Evolutionary conservation across 2,113 vertebrate genomes (phyloP).

Genomic region (Heterotis niloticus): DNA sequence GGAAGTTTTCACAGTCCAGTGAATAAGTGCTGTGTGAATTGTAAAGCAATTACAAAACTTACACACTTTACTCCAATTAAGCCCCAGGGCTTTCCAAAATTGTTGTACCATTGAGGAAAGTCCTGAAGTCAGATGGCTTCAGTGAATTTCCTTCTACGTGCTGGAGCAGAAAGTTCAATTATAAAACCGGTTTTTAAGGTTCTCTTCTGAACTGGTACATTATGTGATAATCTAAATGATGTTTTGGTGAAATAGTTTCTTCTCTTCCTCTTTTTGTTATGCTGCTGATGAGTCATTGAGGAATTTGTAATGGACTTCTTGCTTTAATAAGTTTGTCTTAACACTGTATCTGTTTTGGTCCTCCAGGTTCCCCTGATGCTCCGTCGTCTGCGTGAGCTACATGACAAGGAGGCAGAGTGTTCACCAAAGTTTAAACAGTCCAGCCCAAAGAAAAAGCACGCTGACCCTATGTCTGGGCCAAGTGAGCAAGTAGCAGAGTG

Average conservation of each 20-base stretch:
- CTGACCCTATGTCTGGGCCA: constrained; percentile 65
- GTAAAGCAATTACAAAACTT: constrained; percentile 9
- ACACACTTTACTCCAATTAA: not conserved
- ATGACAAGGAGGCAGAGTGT: constrained; percentile 60
- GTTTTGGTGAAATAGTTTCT: not conserved
- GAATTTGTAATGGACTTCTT: not conserved
- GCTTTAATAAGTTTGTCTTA: not conserved
- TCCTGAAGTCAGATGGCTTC: not conserved
- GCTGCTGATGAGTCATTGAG: not conserved
- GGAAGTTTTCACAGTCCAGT: not conserved
- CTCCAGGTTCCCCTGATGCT: constrained; percentile 82
- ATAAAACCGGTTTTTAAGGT: no score
- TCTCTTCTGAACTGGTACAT: not conserved
- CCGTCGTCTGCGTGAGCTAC: constrained; percentile 71
- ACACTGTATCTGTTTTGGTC: not conserved
- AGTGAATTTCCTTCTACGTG: not conserved
- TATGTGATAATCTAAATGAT: not conserved
- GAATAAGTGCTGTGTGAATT: not conserved
- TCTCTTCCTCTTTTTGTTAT: not conserved
- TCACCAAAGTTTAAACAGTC: constrained; percentile 68
- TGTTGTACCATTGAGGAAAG: not conserved
- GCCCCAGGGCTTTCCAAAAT: not conserved
- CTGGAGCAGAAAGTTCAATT: not conserved
- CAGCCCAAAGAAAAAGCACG: constrained; percentile 62
- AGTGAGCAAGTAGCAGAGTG: constrained; percentile 73